Conservation (phyloP, 2,888 invertebrate genomes). For the Eucera pruinosa region DNA sequence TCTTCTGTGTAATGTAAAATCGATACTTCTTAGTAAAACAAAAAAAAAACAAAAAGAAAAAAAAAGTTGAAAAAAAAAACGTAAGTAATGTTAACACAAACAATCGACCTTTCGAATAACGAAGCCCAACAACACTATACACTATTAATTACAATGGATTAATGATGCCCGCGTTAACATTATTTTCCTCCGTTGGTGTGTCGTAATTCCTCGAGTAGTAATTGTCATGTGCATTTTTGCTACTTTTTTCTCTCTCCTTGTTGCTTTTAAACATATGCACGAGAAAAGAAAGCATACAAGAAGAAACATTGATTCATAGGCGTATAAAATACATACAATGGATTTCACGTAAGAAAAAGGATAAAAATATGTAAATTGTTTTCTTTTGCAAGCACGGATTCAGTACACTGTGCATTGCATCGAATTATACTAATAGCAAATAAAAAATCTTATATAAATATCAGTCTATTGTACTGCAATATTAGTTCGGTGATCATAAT, state of each 20-base stretch:
- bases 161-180: constrained; percentile 22
- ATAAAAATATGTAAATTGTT: constrained; percentile 48
- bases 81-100: constrained; percentile 7
- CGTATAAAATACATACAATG: constrained; percentile 54
- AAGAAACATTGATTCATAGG: constrained; percentile 45
- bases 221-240: neutral
- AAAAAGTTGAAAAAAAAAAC: too few relatives aligned
- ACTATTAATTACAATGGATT: constrained; percentile 5
- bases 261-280: constrained; percentile 24
- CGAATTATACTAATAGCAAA: constrained; percentile 44
- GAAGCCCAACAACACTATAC: constrained; percentile 11
- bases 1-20: constrained; percentile 64
- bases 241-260: constrained; percentile 11
- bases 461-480: constrained; percentile 28
- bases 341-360: constrained; percentile 36
- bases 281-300: constrained; percentile 1
- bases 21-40: constrained; percentile 55
- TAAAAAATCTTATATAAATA: constrained; percentile 48
- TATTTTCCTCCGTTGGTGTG: constrained; percentile 24
- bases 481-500: neutral
- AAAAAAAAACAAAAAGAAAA: constrained; percentile 12
- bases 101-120: constrained; percentile 26
- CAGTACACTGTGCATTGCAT: constrained; percentile 21
- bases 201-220: constrained; percentile 6
- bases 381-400: constrained; percentile 18